Evolutionary conservation across 2,888 invertebrate genomes (phyloP).

Genomic region (Arctia plantaginis): DNA sequence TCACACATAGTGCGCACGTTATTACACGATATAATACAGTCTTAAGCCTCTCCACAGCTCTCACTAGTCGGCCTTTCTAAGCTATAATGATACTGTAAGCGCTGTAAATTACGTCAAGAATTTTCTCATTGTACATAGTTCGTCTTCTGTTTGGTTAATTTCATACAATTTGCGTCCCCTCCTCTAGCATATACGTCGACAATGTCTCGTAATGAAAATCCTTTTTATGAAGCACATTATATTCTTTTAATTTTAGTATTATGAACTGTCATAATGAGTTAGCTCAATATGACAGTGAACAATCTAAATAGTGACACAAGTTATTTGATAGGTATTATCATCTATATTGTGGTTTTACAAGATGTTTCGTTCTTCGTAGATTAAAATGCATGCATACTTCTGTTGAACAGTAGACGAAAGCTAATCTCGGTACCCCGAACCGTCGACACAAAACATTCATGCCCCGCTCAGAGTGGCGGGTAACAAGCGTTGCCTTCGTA

Average conservation of each 20-base stretch:
- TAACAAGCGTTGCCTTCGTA: conserved; percentile 43
- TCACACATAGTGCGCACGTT: conserved; percentile 42
- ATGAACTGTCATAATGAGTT: conserved; percentile 22
- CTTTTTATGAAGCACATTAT: conserved; percentile 40
- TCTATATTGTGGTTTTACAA: conserved; percentile 34
- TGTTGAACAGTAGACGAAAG: conserved; percentile 38
- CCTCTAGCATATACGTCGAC: conserved; percentile 15
- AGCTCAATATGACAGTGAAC: no score
- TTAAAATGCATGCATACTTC: conserved; percentile 46
- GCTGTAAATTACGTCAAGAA: conserved; percentile 56
- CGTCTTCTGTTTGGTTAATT: conserved; percentile 50
- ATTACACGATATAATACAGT: conserved; percentile 49
- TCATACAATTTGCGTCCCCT: conserved; percentile 37
- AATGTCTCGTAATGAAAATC: conserved; percentile 42
- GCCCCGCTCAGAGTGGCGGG: conserved; percentile 19
- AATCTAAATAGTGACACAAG: no score
- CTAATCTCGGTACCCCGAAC: conserved; percentile 50
- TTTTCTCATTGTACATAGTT: conserved; percentile 49
- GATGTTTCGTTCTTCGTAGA: conserved; percentile 38
- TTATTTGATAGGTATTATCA: conserved; percentile 38
- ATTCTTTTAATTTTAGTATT: conserved; percentile 41
- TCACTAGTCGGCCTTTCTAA: conserved; percentile 47
- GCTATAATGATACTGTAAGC: conserved; percentile 52
- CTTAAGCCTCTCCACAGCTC: conserved; percentile 46
- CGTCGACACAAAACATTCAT: conserved; percentile 50